Evolutionary conservation across 2,797 vertebrate genomes (phyloP), one percentile per base, ranked within the genome.

Genomic region (Crenuchus spilurus): DNA sequence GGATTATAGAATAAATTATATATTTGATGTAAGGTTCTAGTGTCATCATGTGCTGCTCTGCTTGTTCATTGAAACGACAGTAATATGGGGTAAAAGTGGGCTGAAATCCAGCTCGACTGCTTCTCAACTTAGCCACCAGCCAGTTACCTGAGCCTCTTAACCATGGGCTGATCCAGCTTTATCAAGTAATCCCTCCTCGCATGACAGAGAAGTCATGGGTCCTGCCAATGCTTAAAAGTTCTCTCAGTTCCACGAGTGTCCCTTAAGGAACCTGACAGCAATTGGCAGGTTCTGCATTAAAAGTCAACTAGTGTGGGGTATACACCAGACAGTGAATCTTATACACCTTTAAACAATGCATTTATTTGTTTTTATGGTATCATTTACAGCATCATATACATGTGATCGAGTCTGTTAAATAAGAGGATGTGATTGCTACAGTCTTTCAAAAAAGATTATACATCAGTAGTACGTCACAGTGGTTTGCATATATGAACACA

Each of bases 91-190:
- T 54, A 33, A 3, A 51, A 62, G n/a, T n/a, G n/a, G n/a, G n/a
- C n/a, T n/a, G n/a, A n/a, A n/a, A n/a, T n/a, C n/a, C n/a, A n/a
- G n/a, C n/a, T n/a, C n/a, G n/a, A n/a, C n/a, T 61, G 77, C 85
- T 74, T 79, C 87, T 63, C 24, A 75, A 80, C 75, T 72, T 61
- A 78, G 85, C 89, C 86, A 80, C 84, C 80, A 84, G 81, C 70
- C 90, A 89, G 86, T 89, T 87, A 86, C 80, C 85, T 92, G 88
- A 93, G 92, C 92, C 84, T 86, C 90, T 93, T 92, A 90, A 80
- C 83, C 76, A 24, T 1, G 73, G 82, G 88, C 87, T 93, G 84
- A 93, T 93, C 91, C 91, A 89, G 88, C 88, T 92, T 93, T 90
- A 87, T 80, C 84, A 85, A 80, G 78, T 88, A 86, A 92, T 91